Evolutionary conservation across 2,888 invertebrate species (phyloP), one percentile per base, ranked within the genome.

Genomic region (Leptopilina syphax): DNA sequence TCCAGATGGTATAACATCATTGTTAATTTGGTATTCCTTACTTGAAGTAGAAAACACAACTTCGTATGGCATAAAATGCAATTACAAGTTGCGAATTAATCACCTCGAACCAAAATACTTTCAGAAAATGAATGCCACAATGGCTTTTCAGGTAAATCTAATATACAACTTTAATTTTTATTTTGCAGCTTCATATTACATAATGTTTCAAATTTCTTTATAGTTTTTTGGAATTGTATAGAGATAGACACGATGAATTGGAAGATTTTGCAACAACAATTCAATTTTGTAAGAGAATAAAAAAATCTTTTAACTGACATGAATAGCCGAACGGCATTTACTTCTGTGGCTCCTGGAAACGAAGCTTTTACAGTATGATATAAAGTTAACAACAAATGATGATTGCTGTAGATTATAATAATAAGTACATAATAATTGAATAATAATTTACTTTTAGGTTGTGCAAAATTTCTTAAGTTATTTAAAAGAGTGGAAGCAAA

Each of bases 301-400:
- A 79, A 79, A 27, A 10, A 10, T 41, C 44, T 77, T 10, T 77
- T 79, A 12, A 68, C 50, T 13, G 79, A 79, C 1, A 82, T 82
- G 76, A 82, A 82, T 27, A 76, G 67, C 54, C 67, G 80, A 41
- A 80, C 78, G 1, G 47, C 78, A 27, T 8, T 60, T 4, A 77
- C 41, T 41, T 44, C 41, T 47, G 54, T 82, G 47, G 65, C 47
- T 34, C 66, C 68, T 54, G 78, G 77, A 65, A 78, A 80, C 67
- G 57, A 57, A n/a, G 50, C 10, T 9, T 50, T 47, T 6, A 47
- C 9, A 9, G 47, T 47, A 47, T 47, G 8, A 9, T 47, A 47
- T 5, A 47, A 7, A 47, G 10, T 9, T 50, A 10, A 10, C 10
- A 3, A 10, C 10, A 50, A 50, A 50, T 44, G 10, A 10, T 10